These are phyloP conservation scores for Chelonus insularis DNA, from an alignment of 1,140 invertebrate species.

Conservation along the genomic window DNA sequence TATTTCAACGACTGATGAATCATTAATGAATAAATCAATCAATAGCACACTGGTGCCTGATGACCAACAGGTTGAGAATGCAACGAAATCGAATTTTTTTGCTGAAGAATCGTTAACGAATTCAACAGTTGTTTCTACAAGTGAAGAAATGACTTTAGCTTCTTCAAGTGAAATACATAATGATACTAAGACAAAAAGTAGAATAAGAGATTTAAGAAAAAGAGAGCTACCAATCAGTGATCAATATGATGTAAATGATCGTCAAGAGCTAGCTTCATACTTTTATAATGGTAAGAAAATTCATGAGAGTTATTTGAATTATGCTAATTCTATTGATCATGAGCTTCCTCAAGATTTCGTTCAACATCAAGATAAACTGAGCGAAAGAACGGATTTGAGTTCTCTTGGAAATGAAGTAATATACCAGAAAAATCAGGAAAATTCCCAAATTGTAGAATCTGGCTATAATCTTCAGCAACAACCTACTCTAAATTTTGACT, in stretches of 20 bases:
- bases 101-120: not conserved
- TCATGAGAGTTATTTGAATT: slow-evolving; percentile 1
- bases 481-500: no score
- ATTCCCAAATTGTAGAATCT: no score
- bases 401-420: not conserved
- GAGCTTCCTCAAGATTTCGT: not conserved
- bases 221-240: not conserved
- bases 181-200: not conserved
- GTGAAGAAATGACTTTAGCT: no score
- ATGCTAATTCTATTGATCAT: not conserved
- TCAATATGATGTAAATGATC: not conserved
- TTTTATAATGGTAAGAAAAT: not conserved
- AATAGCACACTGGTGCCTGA: no score
- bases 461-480: no score
- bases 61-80: not conserved
- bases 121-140: not conserved
- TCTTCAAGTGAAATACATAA: no score
- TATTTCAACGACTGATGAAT: no score
- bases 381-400: not conserved
- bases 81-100: no score
- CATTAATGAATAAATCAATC: no score
- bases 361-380: not conserved
- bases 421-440: not conserved
- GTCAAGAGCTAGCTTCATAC: not conserved
- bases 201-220: not conserved